These are phyloP conservation scores for Mustela erminea DNA, from an alignment of 2,797 vertebrate genomes.

Conservation along the genomic window DNA sequence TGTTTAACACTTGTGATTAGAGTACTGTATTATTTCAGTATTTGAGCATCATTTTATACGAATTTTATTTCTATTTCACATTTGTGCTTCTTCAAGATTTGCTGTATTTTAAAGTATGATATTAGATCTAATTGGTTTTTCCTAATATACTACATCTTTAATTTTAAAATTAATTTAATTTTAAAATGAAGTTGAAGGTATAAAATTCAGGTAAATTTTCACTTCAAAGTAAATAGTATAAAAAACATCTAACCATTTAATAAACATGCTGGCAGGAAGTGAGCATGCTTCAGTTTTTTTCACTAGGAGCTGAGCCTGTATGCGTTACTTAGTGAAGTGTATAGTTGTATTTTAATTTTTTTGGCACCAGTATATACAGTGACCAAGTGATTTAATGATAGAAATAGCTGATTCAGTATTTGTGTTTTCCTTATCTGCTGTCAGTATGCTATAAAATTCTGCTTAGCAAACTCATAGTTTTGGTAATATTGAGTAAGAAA, in stretches of 20 bases:
- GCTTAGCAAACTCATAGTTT: not conserved
- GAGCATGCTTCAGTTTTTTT: not conserved
- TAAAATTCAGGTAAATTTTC: not conserved
- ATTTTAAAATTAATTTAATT: conserved; percentile 34
- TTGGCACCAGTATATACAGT: not conserved
- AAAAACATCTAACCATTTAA: not conserved
- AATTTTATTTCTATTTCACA: not conserved
- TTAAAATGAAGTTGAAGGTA: conserved; percentile 22
- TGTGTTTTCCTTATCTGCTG: not conserved
- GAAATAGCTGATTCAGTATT: not conserved
- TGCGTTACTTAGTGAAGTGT: not conserved
- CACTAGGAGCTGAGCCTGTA: not conserved
- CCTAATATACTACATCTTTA: not conserved
- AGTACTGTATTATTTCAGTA: not conserved
- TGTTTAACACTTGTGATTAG: not conserved
- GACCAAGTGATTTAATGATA: not conserved
- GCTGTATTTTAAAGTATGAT: not conserved
- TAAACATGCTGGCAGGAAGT: not conserved
- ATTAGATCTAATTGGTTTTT: not conserved
- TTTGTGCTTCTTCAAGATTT: conserved; percentile 22
- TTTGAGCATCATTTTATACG: conserved; percentile 12
- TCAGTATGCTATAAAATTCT: not conserved
- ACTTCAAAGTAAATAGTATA: not conserved
- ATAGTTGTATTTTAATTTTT: not conserved
- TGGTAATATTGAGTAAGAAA: not conserved